Evolutionary conservation across 1,140 invertebrate genomes (phyloP).

Genomic region (Chionoecetes opilio): DNA sequence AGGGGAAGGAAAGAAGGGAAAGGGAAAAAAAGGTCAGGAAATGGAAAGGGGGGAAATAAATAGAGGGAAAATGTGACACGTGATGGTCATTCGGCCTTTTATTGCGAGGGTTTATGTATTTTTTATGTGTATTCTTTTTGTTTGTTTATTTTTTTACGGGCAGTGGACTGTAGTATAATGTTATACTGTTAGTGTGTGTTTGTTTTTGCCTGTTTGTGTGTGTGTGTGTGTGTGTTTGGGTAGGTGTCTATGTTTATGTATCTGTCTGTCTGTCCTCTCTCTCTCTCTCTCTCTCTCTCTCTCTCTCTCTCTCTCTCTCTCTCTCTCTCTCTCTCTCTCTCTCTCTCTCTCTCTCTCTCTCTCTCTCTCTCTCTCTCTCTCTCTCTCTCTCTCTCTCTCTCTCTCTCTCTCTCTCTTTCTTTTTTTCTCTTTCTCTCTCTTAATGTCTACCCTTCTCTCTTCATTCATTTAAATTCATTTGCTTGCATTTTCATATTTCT

Average conservation of each 20-base stretch:
- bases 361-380: not conserved
- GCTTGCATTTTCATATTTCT: no score
- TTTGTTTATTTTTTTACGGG: not conserved
- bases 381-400: not conserved
- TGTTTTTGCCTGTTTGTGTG: no score
- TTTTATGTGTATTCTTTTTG: not conserved
- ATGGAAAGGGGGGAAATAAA: not conserved
- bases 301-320: conserved; percentile 32
- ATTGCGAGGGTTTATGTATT: not conserved
- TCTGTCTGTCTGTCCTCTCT: conserved; percentile 50
- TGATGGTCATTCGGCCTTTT: not conserved
- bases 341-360: not conserved
- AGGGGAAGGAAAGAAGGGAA: not conserved
- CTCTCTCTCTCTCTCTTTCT: no score
- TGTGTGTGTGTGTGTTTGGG: not conserved
- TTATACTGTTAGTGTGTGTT: no score
- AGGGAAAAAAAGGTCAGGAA: not conserved
- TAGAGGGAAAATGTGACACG: not conserved
- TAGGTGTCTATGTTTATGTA: conserved; percentile 22
- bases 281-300: conserved; percentile 56
- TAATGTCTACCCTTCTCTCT: no score
- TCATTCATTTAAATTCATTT: no score
- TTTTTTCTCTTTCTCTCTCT: no score
- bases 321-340: conserved; percentile 8
- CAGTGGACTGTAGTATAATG: no score